Conservation (phyloP, 2,888 invertebrate genomes). For the Drosophila yooni region DNA sequence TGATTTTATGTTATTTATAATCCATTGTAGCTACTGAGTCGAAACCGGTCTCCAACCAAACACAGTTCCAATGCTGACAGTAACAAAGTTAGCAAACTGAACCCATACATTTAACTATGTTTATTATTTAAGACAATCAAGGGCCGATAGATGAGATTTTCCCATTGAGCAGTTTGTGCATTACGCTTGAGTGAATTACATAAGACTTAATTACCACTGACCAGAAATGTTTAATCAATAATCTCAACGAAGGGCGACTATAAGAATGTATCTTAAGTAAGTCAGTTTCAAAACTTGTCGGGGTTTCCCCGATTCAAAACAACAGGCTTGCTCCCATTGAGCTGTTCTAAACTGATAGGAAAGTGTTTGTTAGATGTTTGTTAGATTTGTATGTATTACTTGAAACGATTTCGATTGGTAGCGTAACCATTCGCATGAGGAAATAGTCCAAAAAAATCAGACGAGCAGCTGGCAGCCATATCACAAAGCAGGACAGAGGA, state of each 20-base stretch:
- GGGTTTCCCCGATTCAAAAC: slow-evolving; percentile 83
- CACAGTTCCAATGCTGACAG: slow-evolving; percentile 15
- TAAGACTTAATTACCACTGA: neutral
- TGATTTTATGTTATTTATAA: slow-evolving; percentile 36
- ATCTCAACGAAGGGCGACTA: too few relatives aligned
- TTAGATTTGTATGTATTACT: slow-evolving; percentile 59
- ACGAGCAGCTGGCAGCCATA: slow-evolving; percentile 66
- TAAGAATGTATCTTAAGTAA: too few relatives aligned
- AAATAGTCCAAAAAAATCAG: slow-evolving; percentile 3
- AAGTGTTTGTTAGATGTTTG: neutral
- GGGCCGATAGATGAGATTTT: neutral
- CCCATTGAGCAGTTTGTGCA: neutral
- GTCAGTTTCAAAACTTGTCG: slow-evolving; percentile 50
- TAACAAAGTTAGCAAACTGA: slow-evolving; percentile 13
- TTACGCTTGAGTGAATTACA: neutral
- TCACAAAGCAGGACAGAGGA: slow-evolving; percentile 64
- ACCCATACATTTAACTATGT: neutral
- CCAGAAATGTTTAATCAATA: neutral
- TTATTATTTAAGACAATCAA: neutral
- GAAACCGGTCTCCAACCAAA: slow-evolving; percentile 50
- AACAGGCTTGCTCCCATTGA: slow-evolving; percentile 82
- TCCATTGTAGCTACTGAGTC: slow-evolving; percentile 33
- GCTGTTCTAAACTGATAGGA: slow-evolving; percentile 72
- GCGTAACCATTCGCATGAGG: neutral
- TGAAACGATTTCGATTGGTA: slow-evolving; percentile 81